Percentiles rank a stretch among this genome's conserved stretches.
Conservation (phyloP, 2,113 vertebrate genomes). For the Psophia crepitans region DNA sequence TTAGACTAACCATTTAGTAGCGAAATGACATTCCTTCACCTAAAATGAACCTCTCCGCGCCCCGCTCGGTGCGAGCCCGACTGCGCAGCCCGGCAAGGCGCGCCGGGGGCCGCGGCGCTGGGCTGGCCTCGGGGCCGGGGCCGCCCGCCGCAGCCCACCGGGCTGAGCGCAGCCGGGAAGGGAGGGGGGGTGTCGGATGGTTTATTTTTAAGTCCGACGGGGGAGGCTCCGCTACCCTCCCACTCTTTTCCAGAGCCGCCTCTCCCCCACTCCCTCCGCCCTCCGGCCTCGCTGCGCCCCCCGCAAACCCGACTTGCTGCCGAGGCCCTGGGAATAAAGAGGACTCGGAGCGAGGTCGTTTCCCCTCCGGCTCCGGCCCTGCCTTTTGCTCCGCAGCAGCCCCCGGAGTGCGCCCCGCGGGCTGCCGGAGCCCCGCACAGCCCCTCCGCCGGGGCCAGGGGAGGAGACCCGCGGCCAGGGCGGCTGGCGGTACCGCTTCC, state of each 20-base stretch:
- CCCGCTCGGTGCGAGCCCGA: not conserved
- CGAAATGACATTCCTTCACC: constrained; percentile 64
- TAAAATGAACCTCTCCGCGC: constrained; percentile 31
- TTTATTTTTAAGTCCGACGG: not conserved
- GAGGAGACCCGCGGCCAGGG: not conserved
- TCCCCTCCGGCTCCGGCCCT: too few relatives aligned
- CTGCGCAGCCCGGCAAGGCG: not conserved
- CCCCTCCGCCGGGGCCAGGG: not conserved
- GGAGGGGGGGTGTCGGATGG: not conserved
- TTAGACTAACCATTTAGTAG: constrained; percentile 73
- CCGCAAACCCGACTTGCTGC: not conserved
- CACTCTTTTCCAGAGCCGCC: not conserved
- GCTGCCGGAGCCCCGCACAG: not conserved
- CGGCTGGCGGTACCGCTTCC: not conserved
- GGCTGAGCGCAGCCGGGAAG: not conserved
- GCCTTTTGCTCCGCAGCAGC: not conserved
- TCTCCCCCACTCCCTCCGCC: not conserved
- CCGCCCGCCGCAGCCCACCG: not conserved
- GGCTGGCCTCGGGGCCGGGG: not conserved
- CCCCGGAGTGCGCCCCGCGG: not conserved
- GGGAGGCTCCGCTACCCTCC: not conserved
- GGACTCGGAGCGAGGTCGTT: not conserved
- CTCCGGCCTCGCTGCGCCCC: not conserved
- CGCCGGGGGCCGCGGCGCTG: not conserved
- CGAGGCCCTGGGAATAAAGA: not conserved